Conservation (phyloP, 2,888 invertebrate species). For the Seira ritae region DNA sequence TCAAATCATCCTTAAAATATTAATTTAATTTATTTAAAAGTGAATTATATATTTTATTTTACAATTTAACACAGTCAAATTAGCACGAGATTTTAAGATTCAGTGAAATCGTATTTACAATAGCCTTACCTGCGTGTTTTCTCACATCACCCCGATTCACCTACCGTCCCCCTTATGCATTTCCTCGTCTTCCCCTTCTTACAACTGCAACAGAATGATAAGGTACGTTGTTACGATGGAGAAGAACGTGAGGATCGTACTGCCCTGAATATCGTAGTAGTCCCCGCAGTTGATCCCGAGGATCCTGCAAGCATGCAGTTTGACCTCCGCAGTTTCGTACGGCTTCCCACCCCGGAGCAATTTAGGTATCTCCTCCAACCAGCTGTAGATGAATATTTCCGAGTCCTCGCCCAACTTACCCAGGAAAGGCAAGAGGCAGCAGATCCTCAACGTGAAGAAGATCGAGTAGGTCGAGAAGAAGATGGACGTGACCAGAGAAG, state of each 20-base stretch:
- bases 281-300: slow-evolving; percentile 72
- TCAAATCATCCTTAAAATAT: too few species aligned
- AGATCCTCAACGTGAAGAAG: slow-evolving; percentile 72
- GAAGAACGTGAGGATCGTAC: slow-evolving; percentile 71
- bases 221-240: slow-evolving; percentile 71
- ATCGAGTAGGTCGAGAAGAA: slow-evolving; percentile 72
- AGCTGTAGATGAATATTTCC: slow-evolving; percentile 72
- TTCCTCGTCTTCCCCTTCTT: slow-evolving; percentile 30
- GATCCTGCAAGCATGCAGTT: slow-evolving; percentile 71
- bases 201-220: slow-evolving; percentile 69
- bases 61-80: too few species aligned
- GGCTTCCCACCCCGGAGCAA: slow-evolving; percentile 71
- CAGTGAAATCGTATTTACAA: too few species aligned
- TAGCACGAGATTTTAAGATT: too few species aligned
- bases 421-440: slow-evolving; percentile 70
- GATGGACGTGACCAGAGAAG: slow-evolving; percentile 68
- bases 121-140: background rate
- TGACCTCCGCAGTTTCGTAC: slow-evolving; percentile 72
- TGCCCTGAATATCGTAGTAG: slow-evolving; percentile 71
- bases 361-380: slow-evolving; percentile 72
- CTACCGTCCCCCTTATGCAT: background rate
- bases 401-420: slow-evolving; percentile 72
- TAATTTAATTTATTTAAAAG: too few species aligned
- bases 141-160: background rate
- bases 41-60: too few species aligned